A percentile compares a stretch with the other conserved stretches of the same genome.
Conservation (phyloP, 2,797 vertebrate genomes). For the Paratrypauchen microcephalus region DNA sequence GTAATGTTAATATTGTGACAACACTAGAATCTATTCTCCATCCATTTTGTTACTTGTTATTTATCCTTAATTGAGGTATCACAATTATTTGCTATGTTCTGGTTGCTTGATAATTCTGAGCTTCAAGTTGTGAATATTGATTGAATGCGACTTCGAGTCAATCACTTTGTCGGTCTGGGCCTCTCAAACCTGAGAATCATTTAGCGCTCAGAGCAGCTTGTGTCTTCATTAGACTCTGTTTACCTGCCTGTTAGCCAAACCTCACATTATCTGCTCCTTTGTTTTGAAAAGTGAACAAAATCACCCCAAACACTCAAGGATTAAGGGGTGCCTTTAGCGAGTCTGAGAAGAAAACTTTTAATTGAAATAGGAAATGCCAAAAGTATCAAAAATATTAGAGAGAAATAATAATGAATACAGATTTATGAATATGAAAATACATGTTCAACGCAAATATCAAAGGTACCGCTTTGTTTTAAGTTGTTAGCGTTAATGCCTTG, state of each 20-base stretch:
- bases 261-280: background rate
- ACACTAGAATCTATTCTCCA: background rate
- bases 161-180: background rate
- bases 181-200: background rate
- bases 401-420: too few relatives aligned
- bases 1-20: too few relatives aligned
- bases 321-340: too few relatives aligned
- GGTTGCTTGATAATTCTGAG: background rate
- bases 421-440: too few relatives aligned
- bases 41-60: background rate
- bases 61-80: background rate
- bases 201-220: background rate
- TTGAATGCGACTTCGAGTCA: background rate
- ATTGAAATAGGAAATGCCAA: too few relatives aligned
- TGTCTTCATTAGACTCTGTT: conserved; percentile 1
- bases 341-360: too few relatives aligned
- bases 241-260: conserved; percentile 5
- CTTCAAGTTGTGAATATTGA: background rate
- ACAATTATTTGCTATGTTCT: background rate
- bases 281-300: too few relatives aligned
- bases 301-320: background rate
- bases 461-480: too few relatives aligned
- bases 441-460: too few relatives aligned
- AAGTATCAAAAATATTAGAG: too few relatives aligned
- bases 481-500: too few relatives aligned